Evolutionary conservation across 92 coral and sea anemone genomes (phyloP).

Genomic region (Palythoa heliodiscus): DNA sequence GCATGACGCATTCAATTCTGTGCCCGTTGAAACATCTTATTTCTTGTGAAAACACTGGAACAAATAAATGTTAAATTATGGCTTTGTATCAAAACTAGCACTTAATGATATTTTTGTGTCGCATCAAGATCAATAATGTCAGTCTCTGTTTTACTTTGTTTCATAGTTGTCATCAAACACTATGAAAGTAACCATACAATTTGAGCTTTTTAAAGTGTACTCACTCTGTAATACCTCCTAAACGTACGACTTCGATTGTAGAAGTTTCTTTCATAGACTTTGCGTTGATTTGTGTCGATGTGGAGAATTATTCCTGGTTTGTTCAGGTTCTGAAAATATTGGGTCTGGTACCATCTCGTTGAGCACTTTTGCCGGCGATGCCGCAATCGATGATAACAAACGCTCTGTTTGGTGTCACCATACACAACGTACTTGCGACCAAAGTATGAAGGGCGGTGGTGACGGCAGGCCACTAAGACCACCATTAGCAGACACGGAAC

Average conservation of each 20-base stretch:
- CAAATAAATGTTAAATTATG: too few species aligned
- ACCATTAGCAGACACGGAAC: slow-evolving; percentile 7
- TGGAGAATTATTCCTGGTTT: neutral
- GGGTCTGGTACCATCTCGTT: neutral
- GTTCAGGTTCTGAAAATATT: neutral
- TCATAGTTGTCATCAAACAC: neutral
- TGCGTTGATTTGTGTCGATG: neutral
- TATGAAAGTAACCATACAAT: neutral
- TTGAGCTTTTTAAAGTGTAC: neutral
- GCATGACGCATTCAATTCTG: too few species aligned
- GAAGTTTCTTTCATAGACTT: neutral
- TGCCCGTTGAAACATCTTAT: too few species aligned
- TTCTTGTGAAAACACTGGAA: too few species aligned
- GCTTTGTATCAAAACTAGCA: too few species aligned
- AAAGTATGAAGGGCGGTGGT: neutral
- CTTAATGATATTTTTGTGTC: too few species aligned
- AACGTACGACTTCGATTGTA: neutral
- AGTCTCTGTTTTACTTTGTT: neutral
- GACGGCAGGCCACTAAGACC: neutral
- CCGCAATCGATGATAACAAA: neutral
- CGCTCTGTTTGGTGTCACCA: neutral
- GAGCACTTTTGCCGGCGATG: too few species aligned
- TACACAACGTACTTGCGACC: slow-evolving; percentile 14
- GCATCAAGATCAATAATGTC: too few species aligned
- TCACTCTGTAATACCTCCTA: neutral